phyloP scores from a whole-genome alignment of 2,113 vertebrate genomes.

The Daboia siamensis region DNA sequence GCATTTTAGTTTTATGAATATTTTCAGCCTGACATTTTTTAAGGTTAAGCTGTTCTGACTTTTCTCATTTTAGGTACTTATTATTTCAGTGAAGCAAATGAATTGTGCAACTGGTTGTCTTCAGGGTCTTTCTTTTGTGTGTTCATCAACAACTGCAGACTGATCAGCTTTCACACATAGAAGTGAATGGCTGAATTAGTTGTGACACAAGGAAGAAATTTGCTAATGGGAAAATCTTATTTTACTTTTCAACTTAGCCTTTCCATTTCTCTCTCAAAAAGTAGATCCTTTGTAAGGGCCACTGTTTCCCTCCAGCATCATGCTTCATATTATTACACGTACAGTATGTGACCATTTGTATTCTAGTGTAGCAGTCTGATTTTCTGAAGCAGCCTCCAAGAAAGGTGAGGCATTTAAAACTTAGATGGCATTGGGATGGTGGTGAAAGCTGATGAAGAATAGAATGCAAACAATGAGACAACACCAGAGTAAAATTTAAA shows the following conservation, averaged over 20 bases:
- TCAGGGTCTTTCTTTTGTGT: slow-evolving; percentile 13
- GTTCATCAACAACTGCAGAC: background rate
- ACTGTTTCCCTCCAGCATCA: background rate
- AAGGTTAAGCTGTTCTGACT: slow-evolving; percentile 24
- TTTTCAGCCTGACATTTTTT: slow-evolving; percentile 26
- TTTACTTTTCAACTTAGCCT: background rate
- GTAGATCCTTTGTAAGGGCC: background rate
- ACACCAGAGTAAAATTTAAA: slow-evolving; percentile 22
- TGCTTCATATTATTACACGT: background rate
- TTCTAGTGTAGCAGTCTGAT: slow-evolving; percentile 35
- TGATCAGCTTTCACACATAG: background rate
- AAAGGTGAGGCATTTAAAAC: background rate
- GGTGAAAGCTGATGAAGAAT: background rate
- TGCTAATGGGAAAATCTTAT: background rate
- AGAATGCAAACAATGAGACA: slow-evolving; percentile 16
- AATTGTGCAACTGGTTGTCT: background rate
- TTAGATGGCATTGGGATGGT: background rate
- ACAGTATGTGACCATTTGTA: background rate
- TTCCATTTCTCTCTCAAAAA: background rate
- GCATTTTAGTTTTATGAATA: slow-evolving; percentile 40
- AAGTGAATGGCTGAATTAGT: background rate
- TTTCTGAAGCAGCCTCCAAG: slow-evolving; percentile 31
- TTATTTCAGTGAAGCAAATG: slow-evolving; percentile 17
- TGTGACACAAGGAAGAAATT: background rate
- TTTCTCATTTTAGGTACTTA: slow-evolving; percentile 31